Evolutionary conservation across 2,888 invertebrate species (phyloP).

Genomic region (Ormyrus rosae): DNA sequence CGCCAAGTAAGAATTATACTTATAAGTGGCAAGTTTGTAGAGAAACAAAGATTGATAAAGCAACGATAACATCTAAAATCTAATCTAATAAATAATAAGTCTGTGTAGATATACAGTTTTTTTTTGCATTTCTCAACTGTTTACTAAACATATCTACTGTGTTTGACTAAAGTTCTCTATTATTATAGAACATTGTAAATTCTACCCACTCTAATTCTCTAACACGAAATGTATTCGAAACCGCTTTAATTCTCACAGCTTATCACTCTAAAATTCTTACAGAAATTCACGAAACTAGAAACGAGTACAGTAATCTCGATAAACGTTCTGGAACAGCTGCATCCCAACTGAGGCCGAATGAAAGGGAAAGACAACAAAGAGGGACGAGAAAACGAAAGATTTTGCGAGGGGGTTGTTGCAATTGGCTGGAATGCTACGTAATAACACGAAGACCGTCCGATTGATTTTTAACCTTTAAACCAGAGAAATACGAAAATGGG

Average conservation of each 20-base stretch:
- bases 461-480: slow-evolving; percentile 40
- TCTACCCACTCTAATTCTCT: no score
- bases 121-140: not conserved
- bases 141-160: no score
- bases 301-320: not conserved
- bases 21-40: no score
- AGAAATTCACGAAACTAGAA: not conserved
- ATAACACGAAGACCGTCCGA: slow-evolving; percentile 22
- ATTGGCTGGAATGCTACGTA: slow-evolving; percentile 12
- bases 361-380: not conserved
- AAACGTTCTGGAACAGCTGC: no score
- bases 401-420: no score
- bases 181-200: no score
- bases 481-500: not conserved
- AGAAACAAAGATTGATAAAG: slow-evolving; percentile 3
- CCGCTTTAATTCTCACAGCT: no score
- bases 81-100: not conserved
- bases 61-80: not conserved
- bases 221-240: no score
- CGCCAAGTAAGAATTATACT: no score
- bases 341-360: no score
- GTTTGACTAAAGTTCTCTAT: no score
- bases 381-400: slow-evolving; percentile 6
- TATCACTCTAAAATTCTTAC: not conserved
- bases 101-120: not conserved